phyloP scores from a whole-genome alignment of 2,888 invertebrate genomes.

The Brachypalpus laphriformis region DNA sequence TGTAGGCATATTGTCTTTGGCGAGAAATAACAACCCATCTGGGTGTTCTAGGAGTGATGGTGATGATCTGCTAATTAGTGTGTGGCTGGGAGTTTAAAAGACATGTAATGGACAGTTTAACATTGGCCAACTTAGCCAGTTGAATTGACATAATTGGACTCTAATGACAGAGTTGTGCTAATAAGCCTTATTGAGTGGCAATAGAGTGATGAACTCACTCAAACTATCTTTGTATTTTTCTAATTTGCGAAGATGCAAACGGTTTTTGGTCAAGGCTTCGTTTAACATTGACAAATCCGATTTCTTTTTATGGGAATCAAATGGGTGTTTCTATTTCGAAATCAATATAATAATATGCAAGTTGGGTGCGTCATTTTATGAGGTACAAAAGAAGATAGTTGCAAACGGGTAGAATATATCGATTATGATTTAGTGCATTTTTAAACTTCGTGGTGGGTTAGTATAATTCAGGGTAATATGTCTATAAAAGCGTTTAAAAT shows the following conservation, averaged over 20 bases:
- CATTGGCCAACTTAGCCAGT: constrained; percentile 56
- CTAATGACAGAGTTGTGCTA: constrained; percentile 20
- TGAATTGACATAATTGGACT: constrained; percentile 39
- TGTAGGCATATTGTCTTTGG: constrained; percentile 1
- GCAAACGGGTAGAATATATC: neutral
- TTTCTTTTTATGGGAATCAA: neutral
- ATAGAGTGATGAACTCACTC: neutral
- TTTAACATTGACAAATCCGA: neutral
- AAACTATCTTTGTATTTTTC: neutral
- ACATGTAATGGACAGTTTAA: constrained; percentile 47
- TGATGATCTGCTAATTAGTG: constrained; percentile 35
- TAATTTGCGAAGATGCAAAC: constrained; percentile 18
- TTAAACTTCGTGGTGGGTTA: neutral
- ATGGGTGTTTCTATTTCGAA: neutral
- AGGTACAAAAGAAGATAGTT: no score
- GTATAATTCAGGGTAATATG: neutral
- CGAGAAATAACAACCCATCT: constrained; percentile 20
- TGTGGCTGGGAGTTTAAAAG: neutral
- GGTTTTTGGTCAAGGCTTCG: constrained; percentile 40
- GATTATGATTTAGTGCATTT: neutral
- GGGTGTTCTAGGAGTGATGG: constrained; percentile 8
- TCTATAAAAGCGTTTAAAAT: neutral
- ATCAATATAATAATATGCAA: neutral
- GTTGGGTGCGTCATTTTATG: neutral
- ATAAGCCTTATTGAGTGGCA: neutral